Evolutionary conservation across 1,140 invertebrate genomes (phyloP).

Genomic region (Saccostrea cuccullata): DNA sequence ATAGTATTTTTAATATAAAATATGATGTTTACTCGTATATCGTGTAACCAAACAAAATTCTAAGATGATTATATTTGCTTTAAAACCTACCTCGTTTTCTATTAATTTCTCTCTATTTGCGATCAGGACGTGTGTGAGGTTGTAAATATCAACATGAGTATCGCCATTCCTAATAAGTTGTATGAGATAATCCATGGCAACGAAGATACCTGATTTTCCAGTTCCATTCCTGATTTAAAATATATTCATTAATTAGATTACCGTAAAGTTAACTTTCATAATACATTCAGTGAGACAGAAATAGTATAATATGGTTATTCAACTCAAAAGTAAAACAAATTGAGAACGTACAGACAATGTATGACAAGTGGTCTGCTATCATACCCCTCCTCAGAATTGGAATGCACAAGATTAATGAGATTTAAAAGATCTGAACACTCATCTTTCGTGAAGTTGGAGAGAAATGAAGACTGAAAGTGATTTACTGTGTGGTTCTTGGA

Average conservation of each 20-base stretch:
- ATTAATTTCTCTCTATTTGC: not conserved
- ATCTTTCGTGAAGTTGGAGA: too few relatives aligned
- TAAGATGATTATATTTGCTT: too few relatives aligned
- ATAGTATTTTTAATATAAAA: too few relatives aligned
- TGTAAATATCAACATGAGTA: conserved; percentile 13
- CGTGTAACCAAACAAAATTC: too few relatives aligned
- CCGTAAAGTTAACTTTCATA: too few relatives aligned
- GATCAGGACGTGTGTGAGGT: not conserved
- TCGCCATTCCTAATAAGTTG: not conserved
- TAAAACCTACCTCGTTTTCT: not conserved
- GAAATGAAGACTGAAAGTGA: not conserved
- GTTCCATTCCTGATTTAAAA: not conserved
- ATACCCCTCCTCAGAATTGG: not conserved
- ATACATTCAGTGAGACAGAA: too few relatives aligned
- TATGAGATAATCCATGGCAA: conserved; percentile 1
- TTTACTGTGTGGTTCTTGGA: not conserved
- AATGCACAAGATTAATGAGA: too few relatives aligned
- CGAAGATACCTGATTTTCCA: not conserved
- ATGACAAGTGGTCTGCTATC: conserved; percentile 2
- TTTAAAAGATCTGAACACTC: too few relatives aligned
- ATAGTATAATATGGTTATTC: too few relatives aligned
- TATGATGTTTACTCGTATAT: too few relatives aligned
- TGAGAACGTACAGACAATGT: not conserved
- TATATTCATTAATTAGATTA: too few relatives aligned
- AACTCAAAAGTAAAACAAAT: not conserved